Evolutionary conservation across 2,888 invertebrate genomes (phyloP).

Genomic region (Epistrophe grossulariae): DNA sequence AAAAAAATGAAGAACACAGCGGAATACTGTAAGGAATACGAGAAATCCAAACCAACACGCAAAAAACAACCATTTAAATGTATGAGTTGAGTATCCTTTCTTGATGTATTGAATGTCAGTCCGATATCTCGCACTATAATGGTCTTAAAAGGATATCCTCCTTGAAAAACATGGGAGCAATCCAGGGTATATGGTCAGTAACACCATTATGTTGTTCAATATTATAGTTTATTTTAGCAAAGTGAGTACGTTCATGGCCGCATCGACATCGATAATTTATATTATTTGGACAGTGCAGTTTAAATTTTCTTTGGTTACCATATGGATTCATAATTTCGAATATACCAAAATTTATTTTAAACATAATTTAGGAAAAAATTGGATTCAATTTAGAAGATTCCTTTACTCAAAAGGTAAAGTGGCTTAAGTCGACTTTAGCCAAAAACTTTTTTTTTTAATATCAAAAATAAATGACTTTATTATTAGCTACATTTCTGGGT

Average conservation of each 20-base stretch:
- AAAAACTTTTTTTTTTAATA: too few relatives aligned
- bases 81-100: background rate
- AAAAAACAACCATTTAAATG: constrained; percentile 29
- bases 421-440: too few relatives aligned
- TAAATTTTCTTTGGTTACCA: too few relatives aligned
- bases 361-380: too few relatives aligned
- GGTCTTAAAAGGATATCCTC: constrained; percentile 63
- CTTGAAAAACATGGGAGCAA: background rate
- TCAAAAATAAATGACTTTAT: too few relatives aligned
- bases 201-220: constrained; percentile 53
- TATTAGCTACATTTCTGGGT: too few relatives aligned
- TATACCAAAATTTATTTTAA: too few relatives aligned
- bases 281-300: background rate
- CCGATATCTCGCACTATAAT: constrained; percentile 18
- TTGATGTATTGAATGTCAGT: constrained; percentile 53
- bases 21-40: constrained; percentile 14
- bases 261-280: background rate
- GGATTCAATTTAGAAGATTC: too few relatives aligned
- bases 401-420: too few relatives aligned
- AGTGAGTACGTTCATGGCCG: background rate
- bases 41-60: constrained; percentile 56
- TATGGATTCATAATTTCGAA: too few relatives aligned
- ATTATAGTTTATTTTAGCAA: constrained; percentile 45
- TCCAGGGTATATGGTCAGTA: constrained; percentile 51
- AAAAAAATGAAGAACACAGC: constrained; percentile 9